phyloP scores from a whole-genome alignment of 2,888 invertebrate species.

The Hemistola chrysoprasaria region DNA sequence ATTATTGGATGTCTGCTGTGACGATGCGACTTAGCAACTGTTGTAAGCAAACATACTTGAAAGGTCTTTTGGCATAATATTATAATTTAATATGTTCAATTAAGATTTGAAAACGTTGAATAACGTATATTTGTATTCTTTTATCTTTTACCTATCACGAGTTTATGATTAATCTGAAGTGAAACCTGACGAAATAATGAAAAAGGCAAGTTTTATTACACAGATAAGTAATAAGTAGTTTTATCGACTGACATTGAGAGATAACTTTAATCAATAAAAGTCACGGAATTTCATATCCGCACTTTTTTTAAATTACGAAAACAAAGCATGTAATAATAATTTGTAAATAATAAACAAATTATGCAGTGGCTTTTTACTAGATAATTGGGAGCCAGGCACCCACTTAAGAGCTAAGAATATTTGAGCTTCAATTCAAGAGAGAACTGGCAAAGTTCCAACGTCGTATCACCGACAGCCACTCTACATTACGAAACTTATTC shows the following conservation, averaged over 20 bases:
- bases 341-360: not conserved
- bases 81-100: too few relatives aligned
- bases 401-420: slow-evolving; percentile 28
- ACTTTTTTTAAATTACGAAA: too few relatives aligned
- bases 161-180: slow-evolving; percentile 29
- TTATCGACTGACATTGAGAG: slow-evolving; percentile 60
- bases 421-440: slow-evolving; percentile 40
- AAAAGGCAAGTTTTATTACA: slow-evolving; percentile 20
- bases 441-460: slow-evolving; percentile 48
- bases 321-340: too few relatives aligned
- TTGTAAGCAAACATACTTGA: too few relatives aligned
- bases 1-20: slow-evolving; percentile 26
- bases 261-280: slow-evolving; percentile 53
- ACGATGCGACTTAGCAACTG: too few relatives aligned
- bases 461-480: slow-evolving; percentile 35
- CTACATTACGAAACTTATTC: slow-evolving; percentile 40
- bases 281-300: slow-evolving; percentile 24
- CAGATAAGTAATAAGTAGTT: slow-evolving; percentile 23
- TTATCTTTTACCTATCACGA: slow-evolving; percentile 21
- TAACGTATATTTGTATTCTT: too few relatives aligned
- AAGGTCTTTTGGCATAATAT: too few relatives aligned
- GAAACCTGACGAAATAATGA: slow-evolving; percentile 23
- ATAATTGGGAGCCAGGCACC: slow-evolving; percentile 15
- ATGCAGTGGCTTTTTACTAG: not conserved
- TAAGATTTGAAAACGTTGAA: too few relatives aligned